These are phyloP conservation scores for Clarias platycephalus DNA, from an alignment of 2,797 vertebrate species.

Conservation along the genomic window DNA sequence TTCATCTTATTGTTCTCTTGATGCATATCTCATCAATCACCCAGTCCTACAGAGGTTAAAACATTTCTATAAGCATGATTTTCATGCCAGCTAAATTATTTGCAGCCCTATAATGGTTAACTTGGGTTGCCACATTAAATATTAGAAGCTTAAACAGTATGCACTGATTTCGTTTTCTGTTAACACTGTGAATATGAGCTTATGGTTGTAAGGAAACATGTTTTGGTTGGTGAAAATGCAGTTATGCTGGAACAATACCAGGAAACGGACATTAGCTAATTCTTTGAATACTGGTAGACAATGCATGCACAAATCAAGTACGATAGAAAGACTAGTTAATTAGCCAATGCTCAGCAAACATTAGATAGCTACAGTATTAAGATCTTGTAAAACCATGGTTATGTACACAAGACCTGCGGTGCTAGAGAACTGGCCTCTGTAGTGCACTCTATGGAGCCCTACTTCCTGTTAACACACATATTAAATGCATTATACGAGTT, in stretches of 20 bases:
- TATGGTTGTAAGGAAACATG: background rate
- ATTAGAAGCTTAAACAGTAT: background rate
- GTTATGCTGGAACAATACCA: background rate
- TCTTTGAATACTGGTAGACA: background rate
- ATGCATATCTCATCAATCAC: background rate
- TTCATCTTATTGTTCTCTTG: background rate
- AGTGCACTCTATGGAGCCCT: background rate
- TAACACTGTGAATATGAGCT: background rate
- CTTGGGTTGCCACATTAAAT: background rate
- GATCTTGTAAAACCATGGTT: background rate
- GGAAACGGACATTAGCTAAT: background rate
- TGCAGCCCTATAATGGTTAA: background rate
- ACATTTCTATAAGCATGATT: background rate
- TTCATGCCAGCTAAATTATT: background rate
- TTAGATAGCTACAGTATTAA: background rate
- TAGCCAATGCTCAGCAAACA: background rate
- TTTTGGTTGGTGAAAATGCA: background rate
- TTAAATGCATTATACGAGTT: background rate
- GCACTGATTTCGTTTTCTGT: background rate
- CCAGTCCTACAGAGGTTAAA: background rate
- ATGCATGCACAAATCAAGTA: background rate
- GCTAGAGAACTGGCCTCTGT: background rate
- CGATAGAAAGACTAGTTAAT: background rate
- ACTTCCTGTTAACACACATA: background rate
- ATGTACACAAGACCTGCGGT: background rate